phyloP scores from a whole-genome alignment of 2,888 invertebrate genomes.

The Scelioninae gen. 2 region DNA sequence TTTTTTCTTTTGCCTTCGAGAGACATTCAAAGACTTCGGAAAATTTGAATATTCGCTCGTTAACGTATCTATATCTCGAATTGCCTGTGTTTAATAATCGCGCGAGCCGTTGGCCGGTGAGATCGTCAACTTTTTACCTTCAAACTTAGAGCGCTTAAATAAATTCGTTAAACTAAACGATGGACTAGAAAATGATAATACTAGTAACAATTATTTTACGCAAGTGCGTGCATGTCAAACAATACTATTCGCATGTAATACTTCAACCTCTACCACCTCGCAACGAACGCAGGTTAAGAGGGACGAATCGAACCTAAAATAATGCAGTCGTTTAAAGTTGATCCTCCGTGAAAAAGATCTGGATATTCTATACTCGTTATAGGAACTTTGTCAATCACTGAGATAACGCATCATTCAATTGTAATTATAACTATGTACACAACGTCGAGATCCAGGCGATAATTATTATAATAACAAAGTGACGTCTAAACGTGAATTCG shows the following conservation, averaged over 20 bases:
- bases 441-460: slow-evolving; percentile 65
- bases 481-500: slow-evolving; percentile 61
- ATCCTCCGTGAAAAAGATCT: slow-evolving; percentile 55
- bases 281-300: slow-evolving; percentile 35
- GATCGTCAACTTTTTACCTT: slow-evolving; percentile 19
- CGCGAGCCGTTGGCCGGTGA: slow-evolving; percentile 15
- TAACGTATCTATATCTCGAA: slow-evolving; percentile 25
- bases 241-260: slow-evolving; percentile 30
- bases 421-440: slow-evolving; percentile 68
- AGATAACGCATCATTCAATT: slow-evolving; percentile 58
- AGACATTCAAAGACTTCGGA: slow-evolving; percentile 19
- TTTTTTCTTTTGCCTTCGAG: no score
- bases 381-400: slow-evolving; percentile 75
- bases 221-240: slow-evolving; percentile 27
- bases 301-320: slow-evolving; percentile 49
- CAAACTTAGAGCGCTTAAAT: slow-evolving; percentile 42
- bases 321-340: slow-evolving; percentile 56
- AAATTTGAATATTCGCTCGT: slow-evolving; percentile 16
- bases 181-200: slow-evolving; percentile 55
- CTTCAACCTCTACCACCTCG: slow-evolving; percentile 9
- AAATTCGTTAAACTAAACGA: slow-evolving; percentile 33
- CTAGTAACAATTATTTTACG: slow-evolving; percentile 45
- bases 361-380: slow-evolving; percentile 71
- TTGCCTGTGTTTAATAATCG: slow-evolving; percentile 22
- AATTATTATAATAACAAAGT: slow-evolving; percentile 63